phyloP scores from a whole-genome alignment of 2,797 vertebrate genomes.

The Cephalopachus bancanus region DNA sequence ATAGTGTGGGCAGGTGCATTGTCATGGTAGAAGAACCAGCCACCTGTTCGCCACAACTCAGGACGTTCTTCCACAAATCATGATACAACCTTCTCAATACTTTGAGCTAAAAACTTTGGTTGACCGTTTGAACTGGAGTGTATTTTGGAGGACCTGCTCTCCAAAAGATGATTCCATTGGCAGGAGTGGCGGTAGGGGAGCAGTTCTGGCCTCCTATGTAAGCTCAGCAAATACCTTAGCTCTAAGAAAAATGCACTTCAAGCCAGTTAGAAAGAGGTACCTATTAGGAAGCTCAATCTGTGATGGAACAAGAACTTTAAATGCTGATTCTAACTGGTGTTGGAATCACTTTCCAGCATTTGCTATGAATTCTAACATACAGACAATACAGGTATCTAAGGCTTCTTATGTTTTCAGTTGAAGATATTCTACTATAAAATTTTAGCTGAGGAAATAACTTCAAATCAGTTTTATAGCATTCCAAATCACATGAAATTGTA shows the following conservation, averaged over 20 bases:
- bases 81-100: no score
- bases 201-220: no score
- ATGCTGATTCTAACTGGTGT: background rate
- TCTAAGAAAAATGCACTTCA: conserved; percentile 1
- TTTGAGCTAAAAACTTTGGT: no score
- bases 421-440: conserved; percentile 36
- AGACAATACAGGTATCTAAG: background rate
- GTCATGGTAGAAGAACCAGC: no score
- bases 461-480: conserved; percentile 38
- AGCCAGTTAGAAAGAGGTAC: background rate
- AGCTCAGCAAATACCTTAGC: no score
- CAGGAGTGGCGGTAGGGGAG: no score
- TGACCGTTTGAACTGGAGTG: no score
- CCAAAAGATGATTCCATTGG: no score
- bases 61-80: no score
- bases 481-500: background rate
- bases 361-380: conserved; percentile 32
- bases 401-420: conserved; percentile 31
- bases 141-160: no score
- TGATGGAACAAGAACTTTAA: background rate
- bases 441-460: conserved; percentile 52
- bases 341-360: conserved; percentile 22
- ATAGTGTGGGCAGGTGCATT: no score
- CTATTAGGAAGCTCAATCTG: background rate
- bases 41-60: no score